Evolutionary conservation across 2,797 vertebrate species (phyloP), one percentile per base, ranked within the genome.

Genomic region (Spinus olivaceus): DNA sequence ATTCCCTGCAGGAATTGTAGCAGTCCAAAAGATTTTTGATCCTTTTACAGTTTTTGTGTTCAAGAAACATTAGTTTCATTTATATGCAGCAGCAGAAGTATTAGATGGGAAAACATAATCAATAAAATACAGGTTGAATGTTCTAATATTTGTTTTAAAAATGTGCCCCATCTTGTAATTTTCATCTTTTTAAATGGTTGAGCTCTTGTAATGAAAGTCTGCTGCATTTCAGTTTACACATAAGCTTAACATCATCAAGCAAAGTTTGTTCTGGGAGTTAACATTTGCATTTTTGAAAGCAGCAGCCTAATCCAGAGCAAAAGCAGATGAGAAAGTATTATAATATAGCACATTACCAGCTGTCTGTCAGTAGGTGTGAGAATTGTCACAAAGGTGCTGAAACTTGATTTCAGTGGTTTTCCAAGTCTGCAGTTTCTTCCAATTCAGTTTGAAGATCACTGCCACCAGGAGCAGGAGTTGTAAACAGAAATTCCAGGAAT

Each of bases 201-300:
- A 94, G 70, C 88, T 94, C 79, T 81, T 92, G 63, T 88, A 96
- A 94, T 91, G 87, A 77, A 94, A 94, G 66, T 77, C 70, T 91
- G 82, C 89, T 86, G 89, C 33, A 13, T 90, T 96, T 96, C 80
- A 88, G 92, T 94, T 97, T 94, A 86, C 95, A 90, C 56, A 86
- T 87, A 90, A 94, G 95, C 95, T 96, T 95, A 97, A 80, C 65
- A 47, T 78, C 86, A 92, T 93, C 94, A 92, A 78, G 59, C 80
- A 67, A 64, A 76, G 89, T 94, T 95, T 96, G 91, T 94, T 96
- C 83, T 94, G 70, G 80, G 82, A 94, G 89, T 94, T 95, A 94
- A 74, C 77, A 82, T 95, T 97, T 94, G 94, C 95, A 94, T 97
- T 95, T 96, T 90, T 92, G 91, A 94, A 95, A 94, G 85, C 63